Percentiles rank a stretch among this genome's conserved stretches.
Evolutionary conservation across 2,888 invertebrate genomes (phyloP).

Genomic region (Steinernema carpocapsae): DNA sequence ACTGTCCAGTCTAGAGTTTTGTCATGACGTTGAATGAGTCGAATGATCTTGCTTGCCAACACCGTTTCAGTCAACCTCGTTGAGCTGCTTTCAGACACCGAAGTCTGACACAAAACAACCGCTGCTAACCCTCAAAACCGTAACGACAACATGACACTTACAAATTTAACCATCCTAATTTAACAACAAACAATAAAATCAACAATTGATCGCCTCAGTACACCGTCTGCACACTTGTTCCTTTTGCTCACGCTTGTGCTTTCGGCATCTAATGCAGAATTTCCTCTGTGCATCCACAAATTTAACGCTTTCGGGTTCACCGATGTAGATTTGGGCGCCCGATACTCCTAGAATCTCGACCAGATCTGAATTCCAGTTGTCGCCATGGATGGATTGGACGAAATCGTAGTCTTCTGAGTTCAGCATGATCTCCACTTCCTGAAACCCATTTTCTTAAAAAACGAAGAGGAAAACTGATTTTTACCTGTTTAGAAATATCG

Average conservation of each 20-base stretch:
- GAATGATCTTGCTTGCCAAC: too few relatives aligned
- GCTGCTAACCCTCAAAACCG: too few relatives aligned
- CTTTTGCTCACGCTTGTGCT: constrained; percentile 24
- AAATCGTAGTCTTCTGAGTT: background rate
- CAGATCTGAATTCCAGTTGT: constrained; percentile 40
- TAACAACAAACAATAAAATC: too few relatives aligned
- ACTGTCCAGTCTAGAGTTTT: too few relatives aligned
- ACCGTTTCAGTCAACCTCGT: too few relatives aligned
- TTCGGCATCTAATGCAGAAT: constrained; percentile 38
- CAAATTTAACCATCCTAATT: too few relatives aligned
- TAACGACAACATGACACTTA: too few relatives aligned
- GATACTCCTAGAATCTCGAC: constrained; percentile 48
- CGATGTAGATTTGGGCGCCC: constrained; percentile 23
- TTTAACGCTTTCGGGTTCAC: background rate
- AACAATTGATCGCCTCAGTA: too few relatives aligned
- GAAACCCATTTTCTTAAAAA: background rate
- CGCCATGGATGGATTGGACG: constrained; percentile 12
- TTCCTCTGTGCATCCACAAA: background rate
- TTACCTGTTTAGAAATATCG: constrained; percentile 37
- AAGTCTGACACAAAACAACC: too few relatives aligned
- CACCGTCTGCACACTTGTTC: too few relatives aligned
- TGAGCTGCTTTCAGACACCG: too few relatives aligned
- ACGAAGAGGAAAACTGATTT: background rate
- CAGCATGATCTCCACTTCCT: constrained; percentile 33
- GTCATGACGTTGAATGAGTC: too few relatives aligned